phyloP scores from a whole-genome alignment of 2,797 vertebrate species.

The Enteromius paludinosus region DNA sequence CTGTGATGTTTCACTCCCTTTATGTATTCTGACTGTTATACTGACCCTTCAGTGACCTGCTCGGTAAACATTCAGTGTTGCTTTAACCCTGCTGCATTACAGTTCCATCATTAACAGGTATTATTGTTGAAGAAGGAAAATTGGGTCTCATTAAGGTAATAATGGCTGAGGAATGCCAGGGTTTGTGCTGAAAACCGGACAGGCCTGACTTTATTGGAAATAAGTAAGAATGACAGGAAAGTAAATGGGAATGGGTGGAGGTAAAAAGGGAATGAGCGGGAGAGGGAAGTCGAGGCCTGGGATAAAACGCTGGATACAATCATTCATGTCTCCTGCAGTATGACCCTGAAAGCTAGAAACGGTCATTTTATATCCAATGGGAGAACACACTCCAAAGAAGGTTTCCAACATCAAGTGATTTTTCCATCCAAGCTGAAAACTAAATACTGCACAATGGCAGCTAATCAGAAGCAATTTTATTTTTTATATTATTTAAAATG shows the following conservation, averaged over 20 bases:
- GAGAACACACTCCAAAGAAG: slow-evolving; percentile 70
- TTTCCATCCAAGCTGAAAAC: background rate
- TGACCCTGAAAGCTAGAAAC: slow-evolving; percentile 64
- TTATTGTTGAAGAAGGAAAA: slow-evolving; percentile 75
- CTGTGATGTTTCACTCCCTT: slow-evolving; percentile 1
- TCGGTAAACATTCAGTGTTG: slow-evolving; percentile 67
- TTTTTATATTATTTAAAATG: background rate
- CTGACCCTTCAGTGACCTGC: slow-evolving; percentile 64
- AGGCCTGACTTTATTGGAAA: slow-evolving; percentile 49
- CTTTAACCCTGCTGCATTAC: slow-evolving; percentile 73
- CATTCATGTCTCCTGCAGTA: slow-evolving; percentile 56
- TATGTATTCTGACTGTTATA: slow-evolving; percentile 12
- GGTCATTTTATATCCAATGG: slow-evolving; percentile 68
- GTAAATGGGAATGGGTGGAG: slow-evolving; percentile 46
- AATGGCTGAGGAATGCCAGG: slow-evolving; percentile 73
- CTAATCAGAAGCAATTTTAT: background rate
- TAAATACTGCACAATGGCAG: background rate
- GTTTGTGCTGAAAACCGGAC: slow-evolving; percentile 62
- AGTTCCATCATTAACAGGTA: slow-evolving; percentile 76
- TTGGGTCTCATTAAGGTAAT: slow-evolving; percentile 77
- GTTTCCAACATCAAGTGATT: background rate
- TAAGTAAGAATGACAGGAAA: slow-evolving; percentile 50
- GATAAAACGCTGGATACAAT: slow-evolving; percentile 52
- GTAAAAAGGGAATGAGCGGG: slow-evolving; percentile 18
- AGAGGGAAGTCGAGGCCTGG: slow-evolving; percentile 54